These are phyloP conservation scores for Melieria picta DNA, from an alignment of 2,888 invertebrate species.

Conservation along the genomic window DNA sequence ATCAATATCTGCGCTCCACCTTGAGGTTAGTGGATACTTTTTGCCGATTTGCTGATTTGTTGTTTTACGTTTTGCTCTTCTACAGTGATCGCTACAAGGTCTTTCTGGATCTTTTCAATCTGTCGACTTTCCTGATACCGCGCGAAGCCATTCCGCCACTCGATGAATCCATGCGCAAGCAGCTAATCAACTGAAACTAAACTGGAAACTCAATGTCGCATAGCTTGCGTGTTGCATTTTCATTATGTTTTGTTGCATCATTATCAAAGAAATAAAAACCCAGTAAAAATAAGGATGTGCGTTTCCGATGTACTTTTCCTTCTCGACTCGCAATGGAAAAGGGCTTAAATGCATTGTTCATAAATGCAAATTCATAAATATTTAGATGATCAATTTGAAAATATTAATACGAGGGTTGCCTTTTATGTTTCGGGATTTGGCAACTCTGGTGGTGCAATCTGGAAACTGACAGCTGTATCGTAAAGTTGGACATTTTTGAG, in stretches of 20 bases:
- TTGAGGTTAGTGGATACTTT: constrained; percentile 76
- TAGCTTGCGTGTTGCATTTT: no score
- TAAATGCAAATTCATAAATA: no score
- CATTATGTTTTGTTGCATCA: no score
- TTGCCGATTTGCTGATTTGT: not conserved
- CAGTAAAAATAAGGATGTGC: not conserved
- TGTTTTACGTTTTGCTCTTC: constrained; percentile 46
- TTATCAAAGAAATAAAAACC: no score
- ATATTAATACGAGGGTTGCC: no score
- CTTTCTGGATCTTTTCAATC: constrained; percentile 95
- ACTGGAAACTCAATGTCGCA: not conserved
- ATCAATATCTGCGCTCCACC: constrained; percentile 96
- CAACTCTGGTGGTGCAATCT: no score
- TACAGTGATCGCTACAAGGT: constrained; percentile 98
- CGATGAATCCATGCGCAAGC: constrained; percentile 76
- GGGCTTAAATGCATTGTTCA: no score
- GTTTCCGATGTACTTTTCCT: not conserved
- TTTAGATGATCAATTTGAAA: no score
- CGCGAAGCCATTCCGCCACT: constrained; percentile 90
- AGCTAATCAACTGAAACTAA: constrained; percentile 51
- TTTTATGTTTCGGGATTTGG: no score
- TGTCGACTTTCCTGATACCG: constrained; percentile 96
- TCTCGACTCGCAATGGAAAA: no score
- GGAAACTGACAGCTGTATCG: no score
- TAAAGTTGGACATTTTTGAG: no score